These are phyloP conservation scores for Chrosomus eos DNA, from an alignment of 2,797 vertebrate genomes.

Conservation along the genomic window DNA sequence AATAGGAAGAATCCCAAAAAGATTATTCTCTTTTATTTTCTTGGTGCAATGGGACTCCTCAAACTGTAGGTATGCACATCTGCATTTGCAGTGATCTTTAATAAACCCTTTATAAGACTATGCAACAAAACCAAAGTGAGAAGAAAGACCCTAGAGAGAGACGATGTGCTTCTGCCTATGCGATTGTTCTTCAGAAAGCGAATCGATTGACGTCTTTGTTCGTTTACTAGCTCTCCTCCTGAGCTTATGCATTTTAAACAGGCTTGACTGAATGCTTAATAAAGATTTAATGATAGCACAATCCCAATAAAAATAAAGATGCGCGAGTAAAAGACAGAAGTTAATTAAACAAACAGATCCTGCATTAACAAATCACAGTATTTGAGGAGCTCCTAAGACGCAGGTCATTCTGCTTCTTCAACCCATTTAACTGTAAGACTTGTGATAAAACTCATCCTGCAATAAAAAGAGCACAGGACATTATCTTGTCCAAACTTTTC, in stretches of 20 bases:
- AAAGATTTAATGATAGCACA: conserved; percentile 2
- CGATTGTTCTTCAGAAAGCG: neutral
- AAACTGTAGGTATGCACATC: neutral
- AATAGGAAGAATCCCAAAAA: neutral
- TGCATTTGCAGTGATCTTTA: neutral
- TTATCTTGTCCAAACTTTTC: too few relatives aligned
- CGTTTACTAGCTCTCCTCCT: neutral
- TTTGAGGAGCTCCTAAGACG: neutral
- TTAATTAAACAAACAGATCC: neutral
- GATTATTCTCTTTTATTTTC: neutral
- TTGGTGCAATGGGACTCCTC: neutral
- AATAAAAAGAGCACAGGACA: too few relatives aligned
- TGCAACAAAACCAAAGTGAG: neutral
- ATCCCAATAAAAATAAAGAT: neutral
- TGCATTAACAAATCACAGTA: neutral
- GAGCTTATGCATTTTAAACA: conserved; percentile 9
- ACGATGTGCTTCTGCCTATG: neutral
- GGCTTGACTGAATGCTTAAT: neutral
- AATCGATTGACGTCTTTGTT: neutral
- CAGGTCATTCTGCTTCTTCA: neutral
- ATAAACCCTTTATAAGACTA: neutral
- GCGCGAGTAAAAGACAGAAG: neutral
- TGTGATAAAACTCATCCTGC: too few relatives aligned
- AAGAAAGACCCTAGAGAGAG: neutral
- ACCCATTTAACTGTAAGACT: neutral